phyloP scores from a whole-genome alignment of 2,888 invertebrate genomes.

The Sisyra nigra region DNA sequence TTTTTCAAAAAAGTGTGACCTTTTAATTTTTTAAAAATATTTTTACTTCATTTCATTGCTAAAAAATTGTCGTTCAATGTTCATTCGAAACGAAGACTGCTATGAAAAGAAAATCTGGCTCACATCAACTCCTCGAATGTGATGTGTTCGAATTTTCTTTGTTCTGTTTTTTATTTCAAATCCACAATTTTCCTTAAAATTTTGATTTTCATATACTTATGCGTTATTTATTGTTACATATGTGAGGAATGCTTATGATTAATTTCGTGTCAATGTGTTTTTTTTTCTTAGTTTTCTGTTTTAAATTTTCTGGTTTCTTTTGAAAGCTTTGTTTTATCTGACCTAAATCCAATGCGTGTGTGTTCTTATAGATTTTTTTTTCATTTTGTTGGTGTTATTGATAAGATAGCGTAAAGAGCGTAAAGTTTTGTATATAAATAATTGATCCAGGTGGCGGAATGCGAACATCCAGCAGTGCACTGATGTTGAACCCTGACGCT shows the following conservation, averaged over 20 bases:
- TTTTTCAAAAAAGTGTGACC: too few relatives aligned
- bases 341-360: too few relatives aligned
- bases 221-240: too few relatives aligned
- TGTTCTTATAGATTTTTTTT: background rate
- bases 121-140: conserved; percentile 1
- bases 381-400: background rate
- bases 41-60: too few relatives aligned
- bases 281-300: conserved; percentile 2
- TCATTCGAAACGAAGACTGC: too few relatives aligned
- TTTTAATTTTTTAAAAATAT: too few relatives aligned
- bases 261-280: background rate
- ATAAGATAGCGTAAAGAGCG: too few relatives aligned
- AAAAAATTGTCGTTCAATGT: too few relatives aligned
- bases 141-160: background rate
- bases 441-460: conserved; percentile 33
- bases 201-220: too few relatives aligned
- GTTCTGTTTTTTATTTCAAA: too few relatives aligned
- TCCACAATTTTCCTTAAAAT: background rate
- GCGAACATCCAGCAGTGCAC: conserved; percentile 50
- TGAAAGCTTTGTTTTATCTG: background rate
- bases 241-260: too few relatives aligned
- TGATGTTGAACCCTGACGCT: conserved; percentile 47
- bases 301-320: background rate
- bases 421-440: conserved; percentile 1
- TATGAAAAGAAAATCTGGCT: too few relatives aligned